A percentile compares a stretch with the other conserved stretches of the same genome.
Conservation (phyloP, 2,888 invertebrate species). For the Heliconius cydno region DNA sequence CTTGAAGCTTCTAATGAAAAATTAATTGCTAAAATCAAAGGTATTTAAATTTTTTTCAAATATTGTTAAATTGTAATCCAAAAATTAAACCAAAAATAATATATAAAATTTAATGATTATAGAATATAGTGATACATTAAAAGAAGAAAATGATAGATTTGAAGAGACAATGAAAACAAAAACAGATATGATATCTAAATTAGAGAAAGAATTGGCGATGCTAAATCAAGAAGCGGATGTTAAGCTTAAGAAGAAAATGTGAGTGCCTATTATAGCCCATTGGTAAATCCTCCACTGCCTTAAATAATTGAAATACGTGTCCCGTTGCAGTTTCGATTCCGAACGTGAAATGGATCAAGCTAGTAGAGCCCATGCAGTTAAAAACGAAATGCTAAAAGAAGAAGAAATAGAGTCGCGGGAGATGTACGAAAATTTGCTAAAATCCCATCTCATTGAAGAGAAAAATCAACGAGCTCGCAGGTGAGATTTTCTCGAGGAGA, state of each 20-base stretch:
- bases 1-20: constrained; percentile 72
- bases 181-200: constrained; percentile 55
- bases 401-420: constrained; percentile 72
- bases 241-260: constrained; percentile 69
- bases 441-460: constrained; percentile 77
- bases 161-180: constrained; percentile 58
- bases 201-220: constrained; percentile 56
- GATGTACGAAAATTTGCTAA: constrained; percentile 73
- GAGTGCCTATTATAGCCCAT: constrained; percentile 41
- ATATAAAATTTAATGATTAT: not conserved
- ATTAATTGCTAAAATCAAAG: constrained; percentile 66
- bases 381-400: constrained; percentile 76
- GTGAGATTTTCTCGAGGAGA: constrained; percentile 51
- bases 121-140: constrained; percentile 58
- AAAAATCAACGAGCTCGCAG: constrained; percentile 79
- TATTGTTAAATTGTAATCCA: not conserved
- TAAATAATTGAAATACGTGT: not conserved
- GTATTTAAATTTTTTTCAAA: constrained; percentile 52
- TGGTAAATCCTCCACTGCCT: not conserved
- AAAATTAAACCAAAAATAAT: not conserved
- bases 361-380: constrained; percentile 72
- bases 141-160: constrained; percentile 57
- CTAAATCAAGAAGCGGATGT: constrained; percentile 53
- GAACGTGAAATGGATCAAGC: constrained; percentile 82
- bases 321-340: constrained; percentile 68